Conservation (phyloP, 1,140 invertebrate species). For the Brachionus calyciflorus region DNA sequence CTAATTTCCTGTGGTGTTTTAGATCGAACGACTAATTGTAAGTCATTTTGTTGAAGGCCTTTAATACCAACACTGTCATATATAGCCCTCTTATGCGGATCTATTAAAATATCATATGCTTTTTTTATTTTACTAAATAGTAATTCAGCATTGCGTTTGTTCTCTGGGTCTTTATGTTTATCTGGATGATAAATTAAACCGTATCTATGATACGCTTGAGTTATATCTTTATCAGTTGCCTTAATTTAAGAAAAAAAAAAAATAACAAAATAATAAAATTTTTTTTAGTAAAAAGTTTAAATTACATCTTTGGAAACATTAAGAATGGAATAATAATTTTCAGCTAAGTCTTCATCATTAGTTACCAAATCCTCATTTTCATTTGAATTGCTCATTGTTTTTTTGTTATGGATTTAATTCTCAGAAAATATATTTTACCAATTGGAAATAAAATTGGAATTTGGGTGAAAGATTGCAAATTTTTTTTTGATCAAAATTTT, state of each 20-base stretch:
- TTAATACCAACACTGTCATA: slow-evolving; percentile 46
- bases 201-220: slow-evolving; percentile 32
- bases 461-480: slow-evolving; percentile 25
- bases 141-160: slow-evolving; percentile 18
- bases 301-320: slow-evolving; percentile 38
- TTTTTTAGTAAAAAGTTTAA: background rate
- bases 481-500: background rate
- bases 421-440: background rate
- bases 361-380: background rate
- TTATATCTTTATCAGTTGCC: slow-evolving; percentile 28
- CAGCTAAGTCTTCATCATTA: slow-evolving; percentile 9
- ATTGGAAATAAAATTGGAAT: background rate
- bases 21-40: slow-evolving; percentile 70
- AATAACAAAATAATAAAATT: background rate
- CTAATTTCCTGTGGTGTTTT: slow-evolving; percentile 87
- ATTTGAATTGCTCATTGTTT: background rate
- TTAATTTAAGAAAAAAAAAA: too few species aligned
- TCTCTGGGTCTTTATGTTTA: slow-evolving; percentile 33
- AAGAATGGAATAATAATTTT: slow-evolving; percentile 36
- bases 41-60: slow-evolving; percentile 42
- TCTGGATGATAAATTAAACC: slow-evolving; percentile 45
- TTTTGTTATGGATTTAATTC: background rate
- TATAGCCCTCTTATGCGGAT: slow-evolving; percentile 44
- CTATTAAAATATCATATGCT: slow-evolving; percentile 43
- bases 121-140: slow-evolving; percentile 45